These are phyloP conservation scores for Lypha dubia DNA, from an alignment of 2,888 invertebrate genomes.

Conservation along the genomic window DNA sequence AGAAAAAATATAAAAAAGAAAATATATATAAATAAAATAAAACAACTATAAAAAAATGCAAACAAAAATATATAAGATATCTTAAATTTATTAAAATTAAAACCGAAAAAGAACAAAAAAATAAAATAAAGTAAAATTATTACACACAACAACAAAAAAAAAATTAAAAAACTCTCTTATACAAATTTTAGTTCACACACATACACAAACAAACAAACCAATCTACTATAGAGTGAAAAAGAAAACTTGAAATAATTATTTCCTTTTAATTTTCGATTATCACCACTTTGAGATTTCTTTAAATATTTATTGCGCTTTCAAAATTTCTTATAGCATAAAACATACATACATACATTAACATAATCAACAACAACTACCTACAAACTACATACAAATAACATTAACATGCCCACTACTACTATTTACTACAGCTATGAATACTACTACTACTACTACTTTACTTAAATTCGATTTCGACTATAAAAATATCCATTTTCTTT, in stretches of 20 bases:
- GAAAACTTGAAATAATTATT: neutral
- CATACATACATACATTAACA: slow-evolving; percentile 6
- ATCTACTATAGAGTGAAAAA: slow-evolving; percentile 10
- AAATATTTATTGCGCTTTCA: neutral
- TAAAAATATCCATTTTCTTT: slow-evolving; percentile 9
- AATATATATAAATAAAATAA: slow-evolving; percentile 71
- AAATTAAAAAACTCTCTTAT: slow-evolving; percentile 54
- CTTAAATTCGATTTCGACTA: neutral
- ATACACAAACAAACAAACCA: neutral
- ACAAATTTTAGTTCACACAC: slow-evolving; percentile 45
- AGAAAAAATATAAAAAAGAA: slow-evolving; percentile 11
- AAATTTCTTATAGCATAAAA: slow-evolving; percentile 30
- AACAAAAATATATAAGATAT: slow-evolving; percentile 76
- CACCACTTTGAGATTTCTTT: neutral
- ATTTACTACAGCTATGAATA: slow-evolving; percentile 25
- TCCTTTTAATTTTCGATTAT: slow-evolving; percentile 5
- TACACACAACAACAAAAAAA: slow-evolving; percentile 44
- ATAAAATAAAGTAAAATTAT: slow-evolving; percentile 69
- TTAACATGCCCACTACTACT: slow-evolving; percentile 30
- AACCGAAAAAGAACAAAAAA: slow-evolving; percentile 73
- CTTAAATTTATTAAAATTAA: slow-evolving; percentile 78
- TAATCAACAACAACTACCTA: slow-evolving; percentile 24
- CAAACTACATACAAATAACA: slow-evolving; percentile 15
- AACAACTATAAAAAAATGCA: slow-evolving; percentile 19
- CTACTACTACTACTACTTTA: neutral